Evolutionary conservation across 2,888 invertebrate genomes (phyloP), one percentile per base, ranked within the genome.

Genomic region (Drosophila cognata): DNA sequence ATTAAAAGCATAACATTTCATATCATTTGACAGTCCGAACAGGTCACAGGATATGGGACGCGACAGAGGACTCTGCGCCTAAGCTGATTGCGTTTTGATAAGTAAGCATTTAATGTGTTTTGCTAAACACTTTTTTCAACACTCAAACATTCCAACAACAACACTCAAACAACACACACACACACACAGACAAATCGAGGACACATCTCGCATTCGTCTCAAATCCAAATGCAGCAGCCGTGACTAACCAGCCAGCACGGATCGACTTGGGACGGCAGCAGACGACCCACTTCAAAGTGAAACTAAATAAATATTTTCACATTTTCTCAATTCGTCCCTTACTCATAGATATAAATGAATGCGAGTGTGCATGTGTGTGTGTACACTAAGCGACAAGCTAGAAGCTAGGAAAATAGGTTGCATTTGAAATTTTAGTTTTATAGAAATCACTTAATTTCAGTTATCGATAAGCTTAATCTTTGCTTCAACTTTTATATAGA

Each of bases 91-190:
- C 83, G 79, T 79, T 81, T 75, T 80, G 83, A 89, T 83, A 89
- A 82, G 91, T 89, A 89, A 89, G 90, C 87, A 90, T 88, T 90
- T 90, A 88, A 90, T 90, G 88, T 80, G 84, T 88, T 90, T 89
- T 85, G 73, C 85, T 84, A 79, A 85, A 84, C 84, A 88, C 64
- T 71, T 73, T 78, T 80, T 71, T 66, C 75, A 77, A 87, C 80
- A 84, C 84, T 75, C 79, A 48, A 63, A 56, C 36, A 58, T 65
- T 38, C 51, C 38, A 46, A 52, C 35, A 58, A 36, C 71, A 56
- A 25, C 29, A 36, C 38, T 51, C 51, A 31, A 68, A 61, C 68
- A 56, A 41, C 29, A 53, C 28, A 35, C 16, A 4, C 55, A 51
- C 51, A 35, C 1, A 59, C 28, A 35, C 29, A 60, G 0, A 38